These are phyloP conservation scores for Enteromius viviparus DNA, from an alignment of 2,797 vertebrate genomes.

Conservation along the genomic window DNA sequence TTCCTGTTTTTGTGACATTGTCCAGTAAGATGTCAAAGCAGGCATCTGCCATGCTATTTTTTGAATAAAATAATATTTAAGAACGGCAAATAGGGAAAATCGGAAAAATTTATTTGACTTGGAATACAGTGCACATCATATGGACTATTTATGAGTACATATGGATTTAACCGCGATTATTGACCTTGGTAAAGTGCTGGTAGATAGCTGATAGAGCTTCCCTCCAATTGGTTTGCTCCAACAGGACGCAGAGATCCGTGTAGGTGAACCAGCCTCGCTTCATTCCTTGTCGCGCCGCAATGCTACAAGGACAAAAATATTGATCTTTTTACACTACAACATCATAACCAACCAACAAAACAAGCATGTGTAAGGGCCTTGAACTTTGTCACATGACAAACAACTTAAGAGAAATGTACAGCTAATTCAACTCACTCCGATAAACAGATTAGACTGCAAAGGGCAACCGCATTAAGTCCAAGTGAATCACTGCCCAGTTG, in stretches of 20 bases:
- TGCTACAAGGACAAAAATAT: slow-evolving; percentile 70
- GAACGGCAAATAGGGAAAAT: neutral
- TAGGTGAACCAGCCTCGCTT: slow-evolving; percentile 97
- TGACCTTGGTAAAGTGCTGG: slow-evolving; percentile 90
- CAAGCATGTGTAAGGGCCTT: neutral
- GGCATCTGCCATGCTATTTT: neutral
- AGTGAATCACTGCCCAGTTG: neutral
- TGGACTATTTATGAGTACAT: neutral
- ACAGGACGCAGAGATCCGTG: slow-evolving; percentile 92
- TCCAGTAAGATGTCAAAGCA: neutral
- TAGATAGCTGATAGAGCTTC: slow-evolving; percentile 84
- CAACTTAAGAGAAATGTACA: neutral
- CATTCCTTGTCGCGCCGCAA: slow-evolving; percentile 89
- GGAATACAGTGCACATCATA: neutral
- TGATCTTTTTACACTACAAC: neutral
- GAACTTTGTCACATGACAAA: neutral
- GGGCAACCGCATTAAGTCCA: neutral
- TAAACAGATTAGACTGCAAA: slow-evolving; percentile 1
- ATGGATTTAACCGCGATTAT: neutral
- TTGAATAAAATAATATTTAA: neutral
- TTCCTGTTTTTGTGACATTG: neutral
- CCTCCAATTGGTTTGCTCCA: slow-evolving; percentile 91
- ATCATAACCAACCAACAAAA: neutral
- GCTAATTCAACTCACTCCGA: neutral
- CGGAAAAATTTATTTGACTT: neutral